Base-by-base conservation (phyloP, 2,113 vertebrate genomes). In the Ascaphus truei region DNA sequence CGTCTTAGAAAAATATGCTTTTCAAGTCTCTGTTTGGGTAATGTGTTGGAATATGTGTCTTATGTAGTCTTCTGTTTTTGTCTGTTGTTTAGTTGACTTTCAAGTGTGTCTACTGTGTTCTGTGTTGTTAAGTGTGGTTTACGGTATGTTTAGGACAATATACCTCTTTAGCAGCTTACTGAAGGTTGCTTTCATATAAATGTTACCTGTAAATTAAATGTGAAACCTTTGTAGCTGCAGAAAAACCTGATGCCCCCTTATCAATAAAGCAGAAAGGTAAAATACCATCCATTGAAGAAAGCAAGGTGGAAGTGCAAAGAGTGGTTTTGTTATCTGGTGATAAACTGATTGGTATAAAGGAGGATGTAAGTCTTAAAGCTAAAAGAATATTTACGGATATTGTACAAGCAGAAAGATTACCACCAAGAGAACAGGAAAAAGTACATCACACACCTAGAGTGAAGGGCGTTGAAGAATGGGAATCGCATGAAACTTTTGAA, bases 141-240 rank as follows among this genome's bases (percentile, higher is more conserved):
- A 5, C 43, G n/a, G 34, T 55, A 10, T 51, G 31, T 33, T 22
- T 47, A 22, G 23, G 20, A 11, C 18, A 47, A 47, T 47, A 47
- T 47, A 16, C 23, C 23, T 47, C 12, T 5, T 61, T 73, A 78
- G 4, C 75, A 71, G 72, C 25, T 59, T 2, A 20, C 68, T 36
- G 26, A 52, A 72, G n/a, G 4, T 22, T 51, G 15, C 5, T 39
- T 71, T 56, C 72, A 65, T 80, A 43, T 62, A 26, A 37, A 66
- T 52, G 73, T 13, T 75, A 59, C 79, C 45, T 87, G 53, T 83
- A 62, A 82, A 76, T 87, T 79, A 79, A 82, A 79, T 82, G 36
- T 85, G 71, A 84, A 86, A 88, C 76, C 67, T 90, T 88, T 90
- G 77, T 86, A 85, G 77, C 73, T 83, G 82, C 80, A 86, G 85